Percentiles rank a stretch among this genome's conserved stretches.
These are phyloP conservation scores for Pectinophora gossypiella DNA, from an alignment of 1,140 invertebrate species.

Conservation along the genomic window DNA sequence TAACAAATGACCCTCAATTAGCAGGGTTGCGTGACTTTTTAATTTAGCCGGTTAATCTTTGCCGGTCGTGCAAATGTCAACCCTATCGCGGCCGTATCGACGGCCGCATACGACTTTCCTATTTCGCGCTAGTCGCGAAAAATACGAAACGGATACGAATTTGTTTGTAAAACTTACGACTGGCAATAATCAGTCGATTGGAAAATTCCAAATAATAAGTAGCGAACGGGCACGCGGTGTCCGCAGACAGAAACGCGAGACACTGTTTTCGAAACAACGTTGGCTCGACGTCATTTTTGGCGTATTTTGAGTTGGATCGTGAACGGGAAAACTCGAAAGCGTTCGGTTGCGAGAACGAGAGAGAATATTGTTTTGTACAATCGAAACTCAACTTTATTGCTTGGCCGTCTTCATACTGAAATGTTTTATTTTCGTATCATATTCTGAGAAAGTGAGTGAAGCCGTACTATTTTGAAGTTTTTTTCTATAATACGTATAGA, in stretches of 20 bases:
- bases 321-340: slow-evolving; percentile 73
- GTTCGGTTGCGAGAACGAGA: slow-evolving; percentile 62
- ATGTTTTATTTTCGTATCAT: slow-evolving; percentile 42
- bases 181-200: slow-evolving; percentile 51
- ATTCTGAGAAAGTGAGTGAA: slow-evolving; percentile 43
- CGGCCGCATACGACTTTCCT: slow-evolving; percentile 61
- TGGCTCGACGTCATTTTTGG: slow-evolving; percentile 72
- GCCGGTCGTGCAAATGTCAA: slow-evolving; percentile 25
- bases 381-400: slow-evolving; percentile 51
- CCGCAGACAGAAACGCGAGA: slow-evolving; percentile 59
- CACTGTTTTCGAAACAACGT: slow-evolving; percentile 71
- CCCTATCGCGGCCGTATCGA: not conserved
- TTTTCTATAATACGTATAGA: slow-evolving; percentile 60
- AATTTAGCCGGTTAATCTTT: slow-evolving; percentile 44
- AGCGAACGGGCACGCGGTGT: slow-evolving; percentile 49
- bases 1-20: not conserved
- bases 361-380: slow-evolving; percentile 21
- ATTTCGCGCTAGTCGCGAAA: slow-evolving; percentile 65
- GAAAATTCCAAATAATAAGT: slow-evolving; percentile 67
- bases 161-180: slow-evolving; percentile 70
- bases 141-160: slow-evolving; percentile 62
- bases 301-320: slow-evolving; percentile 72
- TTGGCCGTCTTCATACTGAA: slow-evolving; percentile 34
- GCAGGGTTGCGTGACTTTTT: slow-evolving; percentile 20
- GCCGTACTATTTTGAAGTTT: slow-evolving; percentile 73